These are phyloP conservation scores for Manis crassicaudata DNA, from an alignment of 2,797 vertebrate genomes.

Conservation along the genomic window DNA sequence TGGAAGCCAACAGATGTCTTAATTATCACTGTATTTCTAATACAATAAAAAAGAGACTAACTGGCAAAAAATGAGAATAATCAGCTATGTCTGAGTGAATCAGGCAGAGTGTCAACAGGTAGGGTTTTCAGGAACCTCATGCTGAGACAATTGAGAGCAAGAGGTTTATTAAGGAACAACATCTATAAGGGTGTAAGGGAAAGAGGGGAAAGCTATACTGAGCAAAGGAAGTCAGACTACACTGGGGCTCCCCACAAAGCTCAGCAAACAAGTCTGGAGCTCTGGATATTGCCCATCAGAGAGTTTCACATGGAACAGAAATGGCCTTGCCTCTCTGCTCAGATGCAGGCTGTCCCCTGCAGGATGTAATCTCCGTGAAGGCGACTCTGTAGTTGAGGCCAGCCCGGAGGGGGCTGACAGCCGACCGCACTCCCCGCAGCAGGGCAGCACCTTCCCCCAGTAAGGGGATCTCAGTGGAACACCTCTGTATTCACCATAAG, in stretches of 20 bases:
- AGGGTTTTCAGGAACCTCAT: neutral
- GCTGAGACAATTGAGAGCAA: neutral
- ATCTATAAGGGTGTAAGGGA: neutral
- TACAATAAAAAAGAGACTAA: neutral
- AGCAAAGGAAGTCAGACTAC: neutral
- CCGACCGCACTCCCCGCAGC: neutral
- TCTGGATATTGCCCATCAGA: neutral
- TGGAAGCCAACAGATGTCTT: conserved; percentile 4
- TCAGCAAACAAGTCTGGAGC: neutral
- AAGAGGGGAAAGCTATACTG: neutral
- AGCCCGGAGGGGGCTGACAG: neutral
- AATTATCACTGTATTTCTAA: neutral
- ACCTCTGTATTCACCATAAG: neutral
- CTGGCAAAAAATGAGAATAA: neutral
- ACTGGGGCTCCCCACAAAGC: neutral
- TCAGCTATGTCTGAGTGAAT: neutral
- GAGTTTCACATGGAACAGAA: neutral
- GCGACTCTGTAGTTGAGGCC: neutral
- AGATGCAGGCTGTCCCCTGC: neutral
- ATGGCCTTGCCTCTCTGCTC: neutral
- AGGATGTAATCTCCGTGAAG: neutral
- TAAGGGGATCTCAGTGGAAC: neutral
- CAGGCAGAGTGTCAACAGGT: neutral
- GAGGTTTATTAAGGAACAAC: neutral
- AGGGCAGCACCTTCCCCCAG: neutral